A percentile compares a stretch with the other conserved stretches of the same genome.
These are phyloP conservation scores for Elephantulus edwardii DNA, from an alignment of 2,113 vertebrate genomes.

Conservation along the genomic window DNA sequence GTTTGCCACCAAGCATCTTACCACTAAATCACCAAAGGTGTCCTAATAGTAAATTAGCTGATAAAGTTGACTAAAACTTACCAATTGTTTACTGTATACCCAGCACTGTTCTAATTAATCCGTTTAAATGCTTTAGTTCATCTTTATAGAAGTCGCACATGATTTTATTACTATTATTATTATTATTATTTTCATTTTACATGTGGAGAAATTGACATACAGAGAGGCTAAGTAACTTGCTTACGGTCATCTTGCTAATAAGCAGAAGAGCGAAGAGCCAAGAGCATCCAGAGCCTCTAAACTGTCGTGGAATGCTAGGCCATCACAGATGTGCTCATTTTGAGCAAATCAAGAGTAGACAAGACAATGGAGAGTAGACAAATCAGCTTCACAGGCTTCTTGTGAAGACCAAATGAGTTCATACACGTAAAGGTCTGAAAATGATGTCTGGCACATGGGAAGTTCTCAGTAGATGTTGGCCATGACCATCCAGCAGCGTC, in stretches of 20 bases:
- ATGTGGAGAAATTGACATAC: neutral
- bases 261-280: neutral
- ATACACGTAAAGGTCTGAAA: neutral
- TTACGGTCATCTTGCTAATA: neutral
- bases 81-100: neutral
- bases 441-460: neutral
- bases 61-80: neutral
- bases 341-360: neutral
- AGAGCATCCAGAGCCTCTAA: neutral
- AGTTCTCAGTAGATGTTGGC: neutral
- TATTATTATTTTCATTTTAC: too few relatives aligned
- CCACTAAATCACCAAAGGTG: too few relatives aligned
- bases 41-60: too few relatives aligned
- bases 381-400: neutral
- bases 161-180: neutral
- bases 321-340: neutral
- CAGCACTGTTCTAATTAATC: neutral
- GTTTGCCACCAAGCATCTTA: too few relatives aligned
- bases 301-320: neutral
- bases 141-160: slow-evolving; percentile 10
- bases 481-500: neutral
- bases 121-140: neutral
- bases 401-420: neutral
- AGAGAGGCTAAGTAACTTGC: neutral
- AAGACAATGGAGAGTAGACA: too few relatives aligned